phyloP scores from a whole-genome alignment of 2,797 vertebrate genomes.

The Galagoides demidoff region DNA sequence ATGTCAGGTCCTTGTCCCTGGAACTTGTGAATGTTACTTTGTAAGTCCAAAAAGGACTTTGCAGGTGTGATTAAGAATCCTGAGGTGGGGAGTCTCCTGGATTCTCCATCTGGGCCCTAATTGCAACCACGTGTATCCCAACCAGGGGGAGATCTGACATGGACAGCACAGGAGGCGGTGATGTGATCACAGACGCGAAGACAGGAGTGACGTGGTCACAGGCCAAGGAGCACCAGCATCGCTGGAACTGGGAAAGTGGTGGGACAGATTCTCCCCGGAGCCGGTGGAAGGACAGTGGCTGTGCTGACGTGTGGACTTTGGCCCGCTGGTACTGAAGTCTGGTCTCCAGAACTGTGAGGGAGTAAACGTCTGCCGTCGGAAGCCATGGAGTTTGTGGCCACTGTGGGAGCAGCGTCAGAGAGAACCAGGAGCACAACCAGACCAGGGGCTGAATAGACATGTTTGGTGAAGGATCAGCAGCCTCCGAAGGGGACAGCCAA shows the following conservation, averaged over 20 bases:
- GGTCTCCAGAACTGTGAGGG: neutral
- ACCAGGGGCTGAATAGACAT: no score
- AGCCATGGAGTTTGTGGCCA: neutral
- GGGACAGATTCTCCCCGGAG: neutral
- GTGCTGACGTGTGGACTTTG: fast-evolving
- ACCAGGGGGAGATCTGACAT: neutral
- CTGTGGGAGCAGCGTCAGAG: neutral
- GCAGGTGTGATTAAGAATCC: neutral
- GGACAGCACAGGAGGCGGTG: neutral
- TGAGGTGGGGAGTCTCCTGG: neutral
- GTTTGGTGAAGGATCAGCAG: neutral
- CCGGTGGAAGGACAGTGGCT: neutral
- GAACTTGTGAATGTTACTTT: neutral
- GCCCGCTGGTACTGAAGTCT: neutral
- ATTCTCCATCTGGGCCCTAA: neutral
- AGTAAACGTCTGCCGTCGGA: neutral
- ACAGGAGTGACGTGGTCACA: neutral
- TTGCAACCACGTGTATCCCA: neutral
- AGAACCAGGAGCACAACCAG: neutral
- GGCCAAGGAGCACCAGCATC: neutral
- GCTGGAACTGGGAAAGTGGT: neutral
- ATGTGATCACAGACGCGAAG: neutral
- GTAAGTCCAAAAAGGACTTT: neutral
- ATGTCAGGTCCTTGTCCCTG: neutral
- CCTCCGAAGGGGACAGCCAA: no score